Base-by-base conservation (phyloP, 2,888 invertebrate species). In the Cephus runcator region DNA sequence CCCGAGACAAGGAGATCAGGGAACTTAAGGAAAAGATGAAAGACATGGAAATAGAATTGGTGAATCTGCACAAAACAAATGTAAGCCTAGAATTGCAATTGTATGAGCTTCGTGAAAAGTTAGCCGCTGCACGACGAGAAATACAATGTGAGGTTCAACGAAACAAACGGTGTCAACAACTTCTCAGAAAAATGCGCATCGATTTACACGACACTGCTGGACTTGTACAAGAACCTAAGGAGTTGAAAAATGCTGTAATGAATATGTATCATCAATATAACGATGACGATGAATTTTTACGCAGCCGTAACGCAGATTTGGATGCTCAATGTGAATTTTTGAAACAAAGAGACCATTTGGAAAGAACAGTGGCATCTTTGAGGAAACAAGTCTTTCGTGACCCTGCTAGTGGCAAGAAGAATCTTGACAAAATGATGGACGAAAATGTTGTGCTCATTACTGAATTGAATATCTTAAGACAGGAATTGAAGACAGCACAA, bases 31-130 rank as follows among this genome's bases (percentile, higher is more conserved):
- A 95, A 81, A 96, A 97, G 89, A 96, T 97, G 76, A 93, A 93
- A 75, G 95, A 96, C 91, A 95, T 98, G 96, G 97, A 98, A 90
- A 94, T 94, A 73, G 97, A 97, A 85, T 91, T 97, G 87, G 95
- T 96, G 88, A 94, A 94, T 85, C 94, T 97, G 81, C 95, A 97
- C 90, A 96, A 96, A 90, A 94, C 94, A 86, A 96, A 96, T 88
- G 93, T 93, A 9, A 93, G 92, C 81, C 93, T 95, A 83, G 96
- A 97, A 88, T 92, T 97, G 79, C 96, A 96, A 90, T 93, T 97
- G 81, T 93, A 93, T 81, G 96, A 96, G 89, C 92, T 96, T 78
- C 94, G 95, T 79, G 97, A 97, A 88, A 98, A 97, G 90, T 92
- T 97, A 77, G 88, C 92, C 3, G 95, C 96, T 1, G 94, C 95